Percentiles rank a stretch among this genome's conserved stretches.
phyloP scores from a whole-genome alignment of 2,797 vertebrate genomes.

The Botia almorhae region DNA sequence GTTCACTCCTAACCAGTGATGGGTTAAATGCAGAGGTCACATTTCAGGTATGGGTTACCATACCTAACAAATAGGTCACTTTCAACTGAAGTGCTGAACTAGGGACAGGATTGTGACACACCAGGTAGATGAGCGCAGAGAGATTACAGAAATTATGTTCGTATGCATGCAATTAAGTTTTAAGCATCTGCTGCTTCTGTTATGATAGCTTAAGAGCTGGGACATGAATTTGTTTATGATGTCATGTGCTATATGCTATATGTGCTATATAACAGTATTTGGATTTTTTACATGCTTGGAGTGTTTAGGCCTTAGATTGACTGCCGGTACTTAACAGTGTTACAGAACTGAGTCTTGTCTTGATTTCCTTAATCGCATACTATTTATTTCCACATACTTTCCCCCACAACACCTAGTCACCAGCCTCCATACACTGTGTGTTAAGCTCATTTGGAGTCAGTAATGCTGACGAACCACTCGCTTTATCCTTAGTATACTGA shows the following conservation, averaged over 20 bases:
- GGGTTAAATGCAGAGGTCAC: too few relatives aligned
- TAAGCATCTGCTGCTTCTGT: conserved; percentile 25
- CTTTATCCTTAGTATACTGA: conserved; percentile 35
- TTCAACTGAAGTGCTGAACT: neutral
- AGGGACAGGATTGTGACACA: neutral
- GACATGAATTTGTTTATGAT: conserved; percentile 18
- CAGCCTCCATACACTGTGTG: conserved; percentile 1
- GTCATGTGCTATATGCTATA: neutral
- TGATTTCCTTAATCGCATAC: conserved; percentile 7
- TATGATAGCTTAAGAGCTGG: conserved; percentile 4
- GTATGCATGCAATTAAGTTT: conserved; percentile 33
- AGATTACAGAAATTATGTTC: conserved; percentile 2
- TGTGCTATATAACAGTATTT: neutral
- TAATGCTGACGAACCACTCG: conserved; percentile 26
- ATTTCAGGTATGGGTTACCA: too few relatives aligned
- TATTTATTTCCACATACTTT: neutral
- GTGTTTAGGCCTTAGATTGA: conserved; percentile 20
- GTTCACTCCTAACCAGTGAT: too few relatives aligned
- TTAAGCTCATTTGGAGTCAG: conserved; percentile 36
- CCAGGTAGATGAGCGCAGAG: neutral
- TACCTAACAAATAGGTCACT: too few relatives aligned
- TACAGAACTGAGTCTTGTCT: neutral
- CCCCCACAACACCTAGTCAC: neutral
- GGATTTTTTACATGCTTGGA: neutral
- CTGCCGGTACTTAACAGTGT: neutral